Evolutionary conservation across 2,888 invertebrate species (phyloP).

Genomic region (Drosophila emarginata): DNA sequence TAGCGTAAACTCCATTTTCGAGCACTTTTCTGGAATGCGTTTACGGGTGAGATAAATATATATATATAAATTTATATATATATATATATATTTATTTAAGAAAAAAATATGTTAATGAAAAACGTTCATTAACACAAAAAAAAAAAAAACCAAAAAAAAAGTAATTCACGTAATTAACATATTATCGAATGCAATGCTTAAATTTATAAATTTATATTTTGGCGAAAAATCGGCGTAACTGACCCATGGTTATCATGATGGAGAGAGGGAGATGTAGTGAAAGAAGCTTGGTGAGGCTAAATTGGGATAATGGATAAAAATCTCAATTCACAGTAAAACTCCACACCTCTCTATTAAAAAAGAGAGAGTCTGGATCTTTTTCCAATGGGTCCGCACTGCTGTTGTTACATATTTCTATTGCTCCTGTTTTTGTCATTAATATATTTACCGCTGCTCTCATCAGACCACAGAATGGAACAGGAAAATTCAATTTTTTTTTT

Average conservation of each 20-base stretch:
- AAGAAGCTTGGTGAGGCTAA: neutral
- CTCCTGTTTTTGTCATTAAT: constrained; percentile 45
- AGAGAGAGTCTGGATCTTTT: neutral
- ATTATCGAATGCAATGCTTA: neutral
- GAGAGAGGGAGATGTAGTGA: neutral
- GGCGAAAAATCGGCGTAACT: neutral
- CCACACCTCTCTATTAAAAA: neutral
- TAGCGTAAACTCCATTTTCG: no score
- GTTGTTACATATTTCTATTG: constrained; percentile 49
- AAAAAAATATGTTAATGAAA: no score
- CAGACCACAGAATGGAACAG: constrained; percentile 44
- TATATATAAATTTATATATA: no score
- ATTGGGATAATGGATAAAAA: neutral
- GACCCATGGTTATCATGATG: neutral
- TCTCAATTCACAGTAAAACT: neutral
- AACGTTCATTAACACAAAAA: no score
- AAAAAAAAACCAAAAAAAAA: no score
- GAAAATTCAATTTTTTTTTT: constrained; percentile 23
- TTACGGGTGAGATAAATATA: no score
- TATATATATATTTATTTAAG: no score
- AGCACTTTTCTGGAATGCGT: no score
- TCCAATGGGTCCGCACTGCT: constrained; percentile 45
- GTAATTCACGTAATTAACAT: neutral
- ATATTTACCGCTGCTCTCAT: constrained; percentile 45
- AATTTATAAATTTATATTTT: neutral